Percentiles rank a stretch among this genome's conserved stretches.
Conservation (phyloP, 1,140 invertebrate species). For the Rhopalosiphum maidis region DNA sequence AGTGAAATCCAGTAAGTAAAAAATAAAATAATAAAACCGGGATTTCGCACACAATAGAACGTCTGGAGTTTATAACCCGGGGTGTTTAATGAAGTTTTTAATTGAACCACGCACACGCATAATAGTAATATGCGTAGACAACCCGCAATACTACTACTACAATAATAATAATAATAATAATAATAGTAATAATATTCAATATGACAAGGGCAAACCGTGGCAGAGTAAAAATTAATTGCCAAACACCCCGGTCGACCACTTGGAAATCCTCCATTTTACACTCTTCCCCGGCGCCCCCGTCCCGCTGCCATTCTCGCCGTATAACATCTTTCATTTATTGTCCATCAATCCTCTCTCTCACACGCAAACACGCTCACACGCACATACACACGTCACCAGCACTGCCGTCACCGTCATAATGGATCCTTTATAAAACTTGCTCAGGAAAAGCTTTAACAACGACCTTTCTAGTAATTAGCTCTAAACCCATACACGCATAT, state of each 20-base stretch:
- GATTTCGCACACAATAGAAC: conserved; percentile 6
- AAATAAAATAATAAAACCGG: conserved; percentile 2
- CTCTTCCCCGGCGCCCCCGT: neutral
- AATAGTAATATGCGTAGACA: neutral
- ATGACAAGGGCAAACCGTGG: neutral
- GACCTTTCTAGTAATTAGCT: neutral
- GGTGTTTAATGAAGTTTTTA: conserved; percentile 16
- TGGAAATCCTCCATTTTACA: neutral
- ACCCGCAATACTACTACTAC: neutral
- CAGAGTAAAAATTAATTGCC: neutral
- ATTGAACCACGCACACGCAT: neutral
- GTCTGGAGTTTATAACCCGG: neutral
- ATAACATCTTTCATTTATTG: neutral
- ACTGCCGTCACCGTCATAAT: neutral
- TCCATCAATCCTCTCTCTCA: neutral
- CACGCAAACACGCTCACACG: neutral
- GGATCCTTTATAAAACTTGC: neutral
- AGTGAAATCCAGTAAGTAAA: neutral
- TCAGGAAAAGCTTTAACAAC: neutral
- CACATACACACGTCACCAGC: neutral
- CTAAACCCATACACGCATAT: neutral
- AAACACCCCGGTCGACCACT: conserved; percentile 2
- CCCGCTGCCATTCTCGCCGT: neutral
- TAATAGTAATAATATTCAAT: neutral
- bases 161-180: neutral